Evolutionary conservation across 2,113 vertebrate species (phyloP), one percentile per base, ranked within the genome.

Genomic region (Lipophrys pholis): DNA sequence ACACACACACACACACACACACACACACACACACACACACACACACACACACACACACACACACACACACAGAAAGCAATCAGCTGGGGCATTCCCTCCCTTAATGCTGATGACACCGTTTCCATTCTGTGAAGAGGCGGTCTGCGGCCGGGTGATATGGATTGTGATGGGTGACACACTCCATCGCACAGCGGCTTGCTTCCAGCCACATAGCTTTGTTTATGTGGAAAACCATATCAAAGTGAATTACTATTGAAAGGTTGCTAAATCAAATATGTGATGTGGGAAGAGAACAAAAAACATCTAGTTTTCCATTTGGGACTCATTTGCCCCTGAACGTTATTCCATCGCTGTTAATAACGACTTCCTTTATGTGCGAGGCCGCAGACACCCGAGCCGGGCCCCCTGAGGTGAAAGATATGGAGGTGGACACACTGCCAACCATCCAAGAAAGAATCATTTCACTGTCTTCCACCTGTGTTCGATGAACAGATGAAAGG

Each of bases 171-270:
- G 76, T 52, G 87, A 89, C 88, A 90, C 88, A 91, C 86, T 91
- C 79, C 86, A 90, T 83, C 75, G 83, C 83, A 83, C 90, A 83
- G 78, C 69, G 9, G 54, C 86, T 82, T 82, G 90, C 90, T 92
- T 74, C 84, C 76, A 91, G 90, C 86, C 61, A 89, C 84, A 83
- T 82, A 87, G 81, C 80, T 86, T 84, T 90, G 89, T 82, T 90
- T 91, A 89, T 90, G 90, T 89, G 88, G 87, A 82, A 76, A 90
- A 88, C 78, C 89, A 93, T 85, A 93, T 91, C 83, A 78, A 88
- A 91, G 78, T 87, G 84, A 84, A 91, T 82, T 88, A 90, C 89
- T 84, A 88, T 75, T 62, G 86, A 82, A 81, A 78, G 82, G 80
- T 74, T 65, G 85, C 83, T 86, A 91, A 89, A 93, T 93, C 86